These are phyloP conservation scores for Furcula furcula DNA, from an alignment of 2,888 invertebrate species.

Conservation along the genomic window DNA sequence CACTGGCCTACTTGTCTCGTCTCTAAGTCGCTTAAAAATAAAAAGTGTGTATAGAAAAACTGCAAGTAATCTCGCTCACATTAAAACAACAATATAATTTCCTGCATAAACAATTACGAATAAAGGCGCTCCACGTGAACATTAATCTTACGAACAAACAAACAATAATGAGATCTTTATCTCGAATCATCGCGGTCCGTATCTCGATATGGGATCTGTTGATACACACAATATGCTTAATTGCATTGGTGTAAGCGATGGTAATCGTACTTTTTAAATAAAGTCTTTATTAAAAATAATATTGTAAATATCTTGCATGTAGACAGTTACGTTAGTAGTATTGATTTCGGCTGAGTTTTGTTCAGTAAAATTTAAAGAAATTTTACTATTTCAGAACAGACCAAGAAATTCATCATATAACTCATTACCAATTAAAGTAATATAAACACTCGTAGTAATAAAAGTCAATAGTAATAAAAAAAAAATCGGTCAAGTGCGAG, in stretches of 20 bases:
- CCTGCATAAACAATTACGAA: slow-evolving; percentile 14
- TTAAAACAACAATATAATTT: slow-evolving; percentile 3
- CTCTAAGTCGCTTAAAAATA: no score
- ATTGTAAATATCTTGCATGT: no score
- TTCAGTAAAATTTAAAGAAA: no score
- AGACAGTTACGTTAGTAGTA: no score
- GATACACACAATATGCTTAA: slow-evolving; percentile 41
- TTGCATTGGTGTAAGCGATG: slow-evolving; percentile 22
- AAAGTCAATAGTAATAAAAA: no score
- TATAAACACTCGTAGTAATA: no score
- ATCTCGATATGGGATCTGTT: slow-evolving; percentile 52
- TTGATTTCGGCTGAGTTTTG: no score
- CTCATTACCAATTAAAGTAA: no score
- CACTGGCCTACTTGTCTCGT: no score
- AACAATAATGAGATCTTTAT: slow-evolving; percentile 55
- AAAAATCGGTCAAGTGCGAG: no score
- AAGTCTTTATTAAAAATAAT: slow-evolving; percentile 6
- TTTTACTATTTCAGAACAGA: no score
- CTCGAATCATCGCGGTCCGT: slow-evolving; percentile 38
- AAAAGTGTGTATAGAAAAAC: neutral
- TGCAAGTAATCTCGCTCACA: neutral
- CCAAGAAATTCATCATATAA: no score
- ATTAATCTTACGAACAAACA: slow-evolving; percentile 53
- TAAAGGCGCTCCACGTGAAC: slow-evolving; percentile 29
- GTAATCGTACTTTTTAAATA: slow-evolving; percentile 3